A percentile compares a stretch with the other conserved stretches of the same genome.
These are phyloP conservation scores for Arge pagana DNA, from an alignment of 2,888 invertebrate genomes.

Conservation along the genomic window DNA sequence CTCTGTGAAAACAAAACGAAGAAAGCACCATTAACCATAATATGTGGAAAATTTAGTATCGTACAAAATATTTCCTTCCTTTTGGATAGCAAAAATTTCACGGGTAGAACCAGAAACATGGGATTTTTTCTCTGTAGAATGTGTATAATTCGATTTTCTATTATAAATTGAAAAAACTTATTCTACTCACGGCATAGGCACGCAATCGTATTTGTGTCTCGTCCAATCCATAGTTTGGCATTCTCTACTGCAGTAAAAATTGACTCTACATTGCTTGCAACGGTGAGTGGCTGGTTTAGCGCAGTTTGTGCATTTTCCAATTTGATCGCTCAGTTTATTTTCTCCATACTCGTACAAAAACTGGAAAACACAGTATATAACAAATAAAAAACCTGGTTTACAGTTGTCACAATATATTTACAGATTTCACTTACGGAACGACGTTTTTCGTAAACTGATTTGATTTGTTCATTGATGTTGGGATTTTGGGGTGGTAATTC, in stretches of 20 bases:
- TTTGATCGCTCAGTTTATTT: slow-evolving; percentile 29
- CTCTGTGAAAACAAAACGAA: background rate
- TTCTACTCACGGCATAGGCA: slow-evolving; percentile 44
- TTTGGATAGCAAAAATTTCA: too few species aligned
- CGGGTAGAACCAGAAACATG: too few species aligned
- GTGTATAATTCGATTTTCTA: too few species aligned
- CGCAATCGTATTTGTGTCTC: slow-evolving; percentile 43
- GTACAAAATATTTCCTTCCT: too few species aligned
- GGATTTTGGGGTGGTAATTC: slow-evolving; percentile 41
- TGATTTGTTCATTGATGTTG: slow-evolving; percentile 31
- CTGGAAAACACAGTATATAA: slow-evolving; percentile 32
- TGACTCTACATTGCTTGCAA: slow-evolving; percentile 42
- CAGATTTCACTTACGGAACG: slow-evolving; percentile 31
- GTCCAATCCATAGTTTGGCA: slow-evolving; percentile 50
- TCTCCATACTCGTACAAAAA: slow-evolving; percentile 42
- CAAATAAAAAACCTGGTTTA: too few species aligned
- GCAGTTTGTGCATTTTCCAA: slow-evolving; percentile 34
- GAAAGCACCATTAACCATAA: background rate
- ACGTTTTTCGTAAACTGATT: slow-evolving; percentile 40
- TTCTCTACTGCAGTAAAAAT: slow-evolving; percentile 44
- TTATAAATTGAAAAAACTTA: background rate
- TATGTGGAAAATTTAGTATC: background rate
- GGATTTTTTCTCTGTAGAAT: too few species aligned
- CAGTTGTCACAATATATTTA: too few species aligned
- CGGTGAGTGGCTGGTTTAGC: slow-evolving; percentile 26